phyloP scores from a whole-genome alignment of 2,797 vertebrate species.

The Chloroceryle amazona region DNA sequence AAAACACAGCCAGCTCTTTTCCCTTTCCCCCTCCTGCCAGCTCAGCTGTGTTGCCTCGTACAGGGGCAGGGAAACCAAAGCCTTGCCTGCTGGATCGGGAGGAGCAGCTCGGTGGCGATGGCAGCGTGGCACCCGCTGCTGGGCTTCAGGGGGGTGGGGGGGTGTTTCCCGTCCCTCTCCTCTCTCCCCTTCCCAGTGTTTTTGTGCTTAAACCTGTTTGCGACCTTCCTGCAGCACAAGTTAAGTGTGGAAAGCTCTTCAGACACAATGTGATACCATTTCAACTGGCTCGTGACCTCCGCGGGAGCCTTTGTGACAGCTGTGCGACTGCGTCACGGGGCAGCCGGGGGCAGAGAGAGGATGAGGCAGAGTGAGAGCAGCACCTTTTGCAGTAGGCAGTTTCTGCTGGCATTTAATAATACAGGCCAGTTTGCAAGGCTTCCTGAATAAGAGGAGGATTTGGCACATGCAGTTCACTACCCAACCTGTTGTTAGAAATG shows the following conservation, averaged over 20 bases:
- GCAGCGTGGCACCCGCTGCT: accelerated
- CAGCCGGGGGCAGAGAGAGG: neutral
- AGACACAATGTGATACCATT: neutral
- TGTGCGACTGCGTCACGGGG: accelerated
- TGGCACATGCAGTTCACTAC: neutral
- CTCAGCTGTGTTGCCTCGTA: neutral
- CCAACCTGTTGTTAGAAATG: neutral
- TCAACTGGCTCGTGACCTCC: accelerated
- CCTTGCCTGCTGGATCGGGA: accelerated
- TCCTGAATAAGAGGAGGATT: neutral
- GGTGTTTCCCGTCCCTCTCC: neutral
- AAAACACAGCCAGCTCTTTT: neutral
- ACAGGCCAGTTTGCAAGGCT: neutral
- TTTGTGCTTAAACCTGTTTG: neutral
- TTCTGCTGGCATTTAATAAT: neutral
- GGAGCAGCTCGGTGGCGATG: neutral
- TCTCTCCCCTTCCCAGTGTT: neutral
- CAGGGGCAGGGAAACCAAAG: neutral
- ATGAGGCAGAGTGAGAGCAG: neutral
- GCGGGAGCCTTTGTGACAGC: neutral
- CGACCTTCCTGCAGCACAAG: neutral
- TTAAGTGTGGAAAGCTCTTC: neutral
- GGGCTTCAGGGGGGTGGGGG: accelerated
- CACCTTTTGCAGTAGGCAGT: neutral
- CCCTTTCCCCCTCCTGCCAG: neutral